Conservation (phyloP, 2,888 invertebrate species). For the Epinotia brunnichana region DNA sequence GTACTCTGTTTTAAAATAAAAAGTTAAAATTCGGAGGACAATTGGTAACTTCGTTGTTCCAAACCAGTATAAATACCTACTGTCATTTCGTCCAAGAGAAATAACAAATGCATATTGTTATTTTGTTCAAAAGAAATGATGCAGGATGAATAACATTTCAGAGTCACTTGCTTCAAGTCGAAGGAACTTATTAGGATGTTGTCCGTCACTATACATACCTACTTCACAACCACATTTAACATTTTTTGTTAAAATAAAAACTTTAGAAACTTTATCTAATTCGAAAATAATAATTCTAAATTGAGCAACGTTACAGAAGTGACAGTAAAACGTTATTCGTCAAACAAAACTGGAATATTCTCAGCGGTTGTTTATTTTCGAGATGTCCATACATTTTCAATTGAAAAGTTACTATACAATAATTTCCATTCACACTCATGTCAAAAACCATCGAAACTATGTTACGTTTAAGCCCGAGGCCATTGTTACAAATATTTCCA, state of each 20-base stretch:
- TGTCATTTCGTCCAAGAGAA: conserved; percentile 27
- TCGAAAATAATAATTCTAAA: conserved; percentile 67
- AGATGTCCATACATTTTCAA: conserved; percentile 6
- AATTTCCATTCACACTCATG: not conserved
- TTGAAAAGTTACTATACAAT: conserved; percentile 13
- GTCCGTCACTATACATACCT: conserved; percentile 67
- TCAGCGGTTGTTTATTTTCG: not conserved
- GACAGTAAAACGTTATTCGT: conserved; percentile 78
- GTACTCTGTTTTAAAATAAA: conserved; percentile 34
- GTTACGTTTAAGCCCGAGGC: conserved; percentile 21
- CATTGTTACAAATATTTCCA: conserved; percentile 19
- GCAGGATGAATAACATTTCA: conserved; percentile 74
- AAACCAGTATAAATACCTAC: conserved; percentile 50
- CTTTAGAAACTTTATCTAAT: conserved; percentile 57
- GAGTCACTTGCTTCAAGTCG: conserved; percentile 62
- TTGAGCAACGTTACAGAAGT: conserved; percentile 77
- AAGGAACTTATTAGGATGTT: conserved; percentile 66
- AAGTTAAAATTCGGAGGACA: conserved; percentile 42
- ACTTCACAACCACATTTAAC: conserved; percentile 78
- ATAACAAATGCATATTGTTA: conserved; percentile 26
- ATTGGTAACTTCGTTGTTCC: conserved; percentile 51
- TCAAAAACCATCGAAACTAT: conserved; percentile 30
- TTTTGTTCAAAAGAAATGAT: conserved; percentile 37
- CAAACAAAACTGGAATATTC: conserved; percentile 47
- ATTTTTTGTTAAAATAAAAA: conserved; percentile 56